A percentile compares a stretch with the other conserved stretches of the same genome.
These are phyloP conservation scores for Sesia apiformis DNA, from an alignment of 2,888 invertebrate species.

Conservation along the genomic window DNA sequence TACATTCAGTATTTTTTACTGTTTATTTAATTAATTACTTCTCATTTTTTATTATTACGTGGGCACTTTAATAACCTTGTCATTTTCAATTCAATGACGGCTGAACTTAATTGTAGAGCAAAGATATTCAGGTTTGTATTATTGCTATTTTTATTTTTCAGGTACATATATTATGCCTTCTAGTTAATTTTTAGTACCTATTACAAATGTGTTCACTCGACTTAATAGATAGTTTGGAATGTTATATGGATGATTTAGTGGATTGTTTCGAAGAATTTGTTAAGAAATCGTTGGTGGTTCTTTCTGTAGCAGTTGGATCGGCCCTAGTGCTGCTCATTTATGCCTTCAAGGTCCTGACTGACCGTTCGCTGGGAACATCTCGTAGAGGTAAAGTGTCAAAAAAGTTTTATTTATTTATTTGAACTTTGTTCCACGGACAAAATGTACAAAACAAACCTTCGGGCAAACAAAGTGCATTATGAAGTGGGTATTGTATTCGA, in stretches of 20 bases:
- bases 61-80: too few species aligned
- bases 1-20: too few species aligned
- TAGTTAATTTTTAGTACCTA: slow-evolving; percentile 18
- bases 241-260: slow-evolving; percentile 39
- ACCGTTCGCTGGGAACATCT: neutral
- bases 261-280: slow-evolving; percentile 41
- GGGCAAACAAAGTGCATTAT: too few species aligned
- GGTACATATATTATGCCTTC: slow-evolving; percentile 59
- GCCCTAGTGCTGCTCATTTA: slow-evolving; percentile 31
- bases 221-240: slow-evolving; percentile 26
- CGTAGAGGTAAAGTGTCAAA: neutral
- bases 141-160: slow-evolving; percentile 13
- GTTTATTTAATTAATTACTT: too few species aligned
- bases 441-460: too few species aligned
- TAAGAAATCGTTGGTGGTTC: slow-evolving; percentile 34
- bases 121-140: too few species aligned
- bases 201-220: slow-evolving; percentile 30
- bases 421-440: too few species aligned
- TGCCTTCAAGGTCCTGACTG: slow-evolving; percentile 20
- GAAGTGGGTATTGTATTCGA: too few species aligned
- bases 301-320: slow-evolving; percentile 30
- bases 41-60: too few species aligned
- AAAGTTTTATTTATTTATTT: too few species aligned
- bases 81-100: too few species aligned
- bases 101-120: too few species aligned